phyloP scores from a whole-genome alignment of 2,888 invertebrate species.

The Drosophila austrosaltans region DNA sequence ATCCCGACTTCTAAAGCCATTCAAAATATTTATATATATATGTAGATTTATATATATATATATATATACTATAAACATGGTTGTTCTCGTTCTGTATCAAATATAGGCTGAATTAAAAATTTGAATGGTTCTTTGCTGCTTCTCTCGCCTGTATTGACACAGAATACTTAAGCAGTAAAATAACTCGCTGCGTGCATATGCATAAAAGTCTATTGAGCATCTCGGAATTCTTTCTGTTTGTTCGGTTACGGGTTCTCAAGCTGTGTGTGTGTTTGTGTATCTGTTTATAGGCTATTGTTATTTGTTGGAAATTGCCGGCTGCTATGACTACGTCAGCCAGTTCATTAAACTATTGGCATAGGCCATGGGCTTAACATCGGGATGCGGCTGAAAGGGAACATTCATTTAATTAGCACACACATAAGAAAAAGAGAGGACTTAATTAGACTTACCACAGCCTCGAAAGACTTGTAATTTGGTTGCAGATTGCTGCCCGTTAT shows the following conservation, averaged over 20 bases:
- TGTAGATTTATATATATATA: background rate
- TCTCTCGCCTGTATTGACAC: conserved; percentile 24
- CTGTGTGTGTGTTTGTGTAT: conserved; percentile 29
- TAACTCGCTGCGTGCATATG: conserved; percentile 43
- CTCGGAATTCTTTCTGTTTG: conserved; percentile 45
- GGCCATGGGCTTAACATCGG: conserved; percentile 98
- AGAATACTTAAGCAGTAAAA: conserved; percentile 43
- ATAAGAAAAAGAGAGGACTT: background rate
- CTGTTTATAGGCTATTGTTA: conserved; percentile 53
- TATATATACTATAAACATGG: conserved; percentile 46
- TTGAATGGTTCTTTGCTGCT: conserved; percentile 25
- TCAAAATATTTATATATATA: conserved; percentile 8
- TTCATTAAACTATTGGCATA: conserved; percentile 95
- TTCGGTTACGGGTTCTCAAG: conserved; percentile 56
- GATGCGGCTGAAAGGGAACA: conserved; percentile 90
- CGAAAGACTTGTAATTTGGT: conserved; percentile 95
- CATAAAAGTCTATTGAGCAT: conserved; percentile 65
- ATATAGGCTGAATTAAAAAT: conserved; percentile 64
- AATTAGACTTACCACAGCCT: conserved; percentile 92
- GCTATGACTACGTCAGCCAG: conserved; percentile 84
- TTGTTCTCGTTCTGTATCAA: conserved; percentile 64
- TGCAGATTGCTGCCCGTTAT: conserved; percentile 95
- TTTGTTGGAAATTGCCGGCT: conserved; percentile 44
- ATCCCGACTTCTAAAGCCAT: conserved; percentile 74
- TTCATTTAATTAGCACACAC: background rate